phyloP scores from a whole-genome alignment of 1,140 invertebrate species.

The Nixonia krombeini region DNA sequence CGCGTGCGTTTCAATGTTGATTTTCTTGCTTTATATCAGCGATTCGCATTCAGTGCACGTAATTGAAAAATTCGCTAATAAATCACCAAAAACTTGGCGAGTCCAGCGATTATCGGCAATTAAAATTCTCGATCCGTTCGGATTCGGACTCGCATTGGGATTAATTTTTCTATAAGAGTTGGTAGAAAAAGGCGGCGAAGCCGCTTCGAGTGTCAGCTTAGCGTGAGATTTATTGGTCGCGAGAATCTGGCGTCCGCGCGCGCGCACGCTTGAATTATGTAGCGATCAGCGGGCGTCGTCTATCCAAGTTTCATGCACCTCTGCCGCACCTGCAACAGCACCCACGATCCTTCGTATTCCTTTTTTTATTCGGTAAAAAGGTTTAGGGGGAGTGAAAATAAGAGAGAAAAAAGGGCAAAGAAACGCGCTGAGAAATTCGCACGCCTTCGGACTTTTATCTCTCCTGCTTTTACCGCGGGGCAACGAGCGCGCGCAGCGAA shows the following conservation, averaged over 20 bases:
- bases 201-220: constrained; percentile 40
- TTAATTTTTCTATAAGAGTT: constrained; percentile 34
- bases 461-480: constrained; percentile 14
- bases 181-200: constrained; percentile 7
- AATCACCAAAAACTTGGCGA: too few species aligned
- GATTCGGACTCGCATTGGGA: too few species aligned
- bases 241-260: constrained; percentile 29
- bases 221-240: constrained; percentile 40
- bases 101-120: too few species aligned
- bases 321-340: constrained; percentile 3
- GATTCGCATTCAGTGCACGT: too few species aligned
- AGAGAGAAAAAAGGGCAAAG: constrained; percentile 1
- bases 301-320: constrained; percentile 19
- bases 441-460: constrained; percentile 31
- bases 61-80: too few species aligned
- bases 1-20: too few species aligned
- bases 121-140: too few species aligned
- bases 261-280: constrained; percentile 42
- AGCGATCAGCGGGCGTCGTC: constrained; percentile 20
- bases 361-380: not conserved
- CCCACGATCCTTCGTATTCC: constrained; percentile 6
- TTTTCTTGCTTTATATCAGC: too few species aligned
- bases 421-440: constrained; percentile 18
- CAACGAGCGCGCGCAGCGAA: constrained; percentile 15
- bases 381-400: not conserved